A percentile compares a stretch with the other conserved stretches of the same genome.
Conservation (phyloP, 1,140 invertebrate species). For the Drosophila burlai region DNA sequence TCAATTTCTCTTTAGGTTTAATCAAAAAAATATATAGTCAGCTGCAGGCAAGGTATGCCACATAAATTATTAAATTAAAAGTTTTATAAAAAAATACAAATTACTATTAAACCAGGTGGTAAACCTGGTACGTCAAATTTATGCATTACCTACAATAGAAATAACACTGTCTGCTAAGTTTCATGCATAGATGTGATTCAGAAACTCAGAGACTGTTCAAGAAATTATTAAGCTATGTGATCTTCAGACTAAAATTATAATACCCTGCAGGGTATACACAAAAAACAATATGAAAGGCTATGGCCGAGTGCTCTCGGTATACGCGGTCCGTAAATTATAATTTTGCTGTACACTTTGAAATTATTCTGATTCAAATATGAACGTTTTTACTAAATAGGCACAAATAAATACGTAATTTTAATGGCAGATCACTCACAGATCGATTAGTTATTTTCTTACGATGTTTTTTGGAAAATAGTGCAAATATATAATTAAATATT, state of each 20-base stretch:
- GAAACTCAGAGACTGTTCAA: too few relatives aligned
- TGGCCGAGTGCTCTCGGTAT: neutral
- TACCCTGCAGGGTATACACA: neutral
- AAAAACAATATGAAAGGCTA: neutral
- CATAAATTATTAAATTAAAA: too few relatives aligned
- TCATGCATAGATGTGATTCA: too few relatives aligned
- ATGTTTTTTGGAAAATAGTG: neutral
- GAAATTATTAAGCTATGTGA: too few relatives aligned
- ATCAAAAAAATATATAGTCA: neutral
- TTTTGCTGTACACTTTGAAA: neutral
- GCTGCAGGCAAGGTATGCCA: neutral
- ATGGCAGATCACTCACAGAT: neutral
- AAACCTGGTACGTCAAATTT: too few relatives aligned
- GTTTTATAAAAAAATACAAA: neutral
- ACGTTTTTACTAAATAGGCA: neutral
- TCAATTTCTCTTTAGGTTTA: neutral
- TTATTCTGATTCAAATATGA: neutral
- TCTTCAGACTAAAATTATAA: neutral
- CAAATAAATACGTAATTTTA: neutral
- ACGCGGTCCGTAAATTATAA: neutral
- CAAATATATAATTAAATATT: neutral
- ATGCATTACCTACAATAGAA: too few relatives aligned
- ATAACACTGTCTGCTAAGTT: too few relatives aligned
- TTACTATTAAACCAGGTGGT: neutral
- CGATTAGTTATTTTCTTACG: neutral